These are phyloP conservation scores for Hycleus cichorii DNA, from an alignment of 1,140 invertebrate species.

Conservation along the genomic window DNA sequence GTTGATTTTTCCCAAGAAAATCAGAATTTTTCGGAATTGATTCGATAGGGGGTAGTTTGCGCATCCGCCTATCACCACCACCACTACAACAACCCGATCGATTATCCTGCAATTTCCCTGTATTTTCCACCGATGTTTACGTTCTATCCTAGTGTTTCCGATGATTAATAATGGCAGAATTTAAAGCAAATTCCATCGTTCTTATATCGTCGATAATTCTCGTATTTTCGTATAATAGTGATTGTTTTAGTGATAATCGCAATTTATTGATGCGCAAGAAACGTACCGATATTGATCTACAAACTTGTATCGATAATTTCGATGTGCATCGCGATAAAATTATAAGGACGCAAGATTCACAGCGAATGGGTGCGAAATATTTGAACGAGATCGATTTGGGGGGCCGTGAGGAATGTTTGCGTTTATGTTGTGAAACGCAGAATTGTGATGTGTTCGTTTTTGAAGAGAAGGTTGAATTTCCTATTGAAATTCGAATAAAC, in stretches of 20 bases:
- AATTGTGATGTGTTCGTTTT: constrained; percentile 87
- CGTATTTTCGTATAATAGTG: no score
- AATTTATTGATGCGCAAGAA: constrained; percentile 15
- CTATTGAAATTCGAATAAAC: background rate
- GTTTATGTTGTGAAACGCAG: constrained; percentile 78
- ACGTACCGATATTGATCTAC: constrained; percentile 35
- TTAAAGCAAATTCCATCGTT: no score
- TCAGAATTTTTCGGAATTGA: no score
- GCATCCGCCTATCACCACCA: no score
- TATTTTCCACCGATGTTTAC: no score
- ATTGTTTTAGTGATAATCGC: background rate
- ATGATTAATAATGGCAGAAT: no score
- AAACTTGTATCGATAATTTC: constrained; percentile 57
- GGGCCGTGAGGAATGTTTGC: constrained; percentile 70
- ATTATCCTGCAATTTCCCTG: no score
- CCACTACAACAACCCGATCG: no score
- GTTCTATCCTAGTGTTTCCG: no score
- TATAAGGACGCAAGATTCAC: constrained; percentile 82
- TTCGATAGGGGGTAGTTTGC: no score
- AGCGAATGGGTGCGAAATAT: constrained; percentile 79
- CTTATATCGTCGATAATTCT: no score
- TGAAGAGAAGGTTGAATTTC: constrained; percentile 74
- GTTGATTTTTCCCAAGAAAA: no score
- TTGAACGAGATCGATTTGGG: constrained; percentile 76
- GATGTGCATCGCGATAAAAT: constrained; percentile 83